Evolutionary conservation across 2,888 invertebrate genomes (phyloP), one percentile per base, ranked within the genome.

Genomic region (Xanthia togata): DNA sequence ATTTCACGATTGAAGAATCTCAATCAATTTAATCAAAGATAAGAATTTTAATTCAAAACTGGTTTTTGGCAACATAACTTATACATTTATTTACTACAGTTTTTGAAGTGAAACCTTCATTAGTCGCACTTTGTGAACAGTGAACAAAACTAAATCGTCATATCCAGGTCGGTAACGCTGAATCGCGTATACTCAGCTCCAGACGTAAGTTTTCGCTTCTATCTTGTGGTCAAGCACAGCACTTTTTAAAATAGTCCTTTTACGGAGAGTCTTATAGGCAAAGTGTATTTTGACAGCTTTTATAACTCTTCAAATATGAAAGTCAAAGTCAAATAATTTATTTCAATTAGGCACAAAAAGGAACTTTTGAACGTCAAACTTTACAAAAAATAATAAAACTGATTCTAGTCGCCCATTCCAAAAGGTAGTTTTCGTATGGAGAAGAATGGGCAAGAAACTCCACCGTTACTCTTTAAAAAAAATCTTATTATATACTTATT

Each of bases 1-100:
- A 59, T 81, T 60, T 65, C 38, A 47, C 60, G 76, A 47, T 76
- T 60, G 6, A n/a, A 50, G 35, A 31, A 1, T 41, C 0, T n/a
- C n/a, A n/a, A 11, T 23, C 12, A 60, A 53, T 9, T 44, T 8
- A 57, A 50, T 41, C 9, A 31, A 73, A 8, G 4, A 73, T 35
- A 6, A n/a, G 31, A 31, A 47, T 77, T 53, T 53, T 1, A 53
- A 47, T 38, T 73, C 8, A 9, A 12, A 53, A 44, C 11, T 59
- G 0, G 31, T 26, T 57, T 55, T 31, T 78, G 20, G 26, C 23
- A 65, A 26, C 2, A 11, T 31, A 2, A 5, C 1, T 38, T 26
- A 26, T 55, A 31, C 31, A 26, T 41, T 35, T 20, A 14, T 1
- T 23, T 41, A 41, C 41, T 41, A 47, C 8, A 57, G 26, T 57